Conservation (phyloP, 2,113 vertebrate genomes). For the Erpornis zantholeuca region DNA sequence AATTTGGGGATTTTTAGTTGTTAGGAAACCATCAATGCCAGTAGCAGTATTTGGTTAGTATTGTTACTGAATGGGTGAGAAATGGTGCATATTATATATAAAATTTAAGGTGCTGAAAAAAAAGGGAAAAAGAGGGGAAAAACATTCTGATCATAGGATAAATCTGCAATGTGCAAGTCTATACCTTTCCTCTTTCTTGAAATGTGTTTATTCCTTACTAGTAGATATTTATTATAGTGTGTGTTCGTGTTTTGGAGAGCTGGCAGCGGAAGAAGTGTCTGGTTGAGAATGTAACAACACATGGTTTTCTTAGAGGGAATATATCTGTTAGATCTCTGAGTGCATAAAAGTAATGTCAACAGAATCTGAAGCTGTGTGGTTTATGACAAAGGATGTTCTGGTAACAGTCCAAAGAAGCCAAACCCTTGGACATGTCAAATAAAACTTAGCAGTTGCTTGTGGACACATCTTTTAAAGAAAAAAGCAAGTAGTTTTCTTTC, state of each 20-base stretch:
- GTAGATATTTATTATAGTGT: not conserved
- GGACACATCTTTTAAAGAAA: not conserved
- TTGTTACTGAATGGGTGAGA: not conserved
- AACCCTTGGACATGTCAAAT: not conserved
- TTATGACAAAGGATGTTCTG: not conserved
- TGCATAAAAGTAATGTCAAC: not conserved
- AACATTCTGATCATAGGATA: not conserved
- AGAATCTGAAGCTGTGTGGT: not conserved
- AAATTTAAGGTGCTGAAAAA: not conserved
- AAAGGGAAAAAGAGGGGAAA: fast-evolving
- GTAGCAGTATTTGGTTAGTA: not conserved
- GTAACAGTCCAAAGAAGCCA: not conserved
- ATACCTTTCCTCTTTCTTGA: not conserved
- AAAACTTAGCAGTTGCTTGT: not conserved
- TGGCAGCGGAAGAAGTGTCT: not conserved
- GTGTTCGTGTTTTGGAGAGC: not conserved
- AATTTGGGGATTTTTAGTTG: not conserved
- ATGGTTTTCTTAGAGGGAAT: not conserved
- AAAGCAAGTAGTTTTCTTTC: not conserved
- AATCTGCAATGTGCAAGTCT: not conserved
- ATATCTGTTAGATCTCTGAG: not conserved
- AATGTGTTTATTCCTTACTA: not conserved
- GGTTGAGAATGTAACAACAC: not conserved
- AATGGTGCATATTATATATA: not conserved
- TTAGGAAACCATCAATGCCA: not conserved